Base-by-base conservation (phyloP, 2,888 invertebrate species). In the Caenorhabditis doughertyi region DNA sequence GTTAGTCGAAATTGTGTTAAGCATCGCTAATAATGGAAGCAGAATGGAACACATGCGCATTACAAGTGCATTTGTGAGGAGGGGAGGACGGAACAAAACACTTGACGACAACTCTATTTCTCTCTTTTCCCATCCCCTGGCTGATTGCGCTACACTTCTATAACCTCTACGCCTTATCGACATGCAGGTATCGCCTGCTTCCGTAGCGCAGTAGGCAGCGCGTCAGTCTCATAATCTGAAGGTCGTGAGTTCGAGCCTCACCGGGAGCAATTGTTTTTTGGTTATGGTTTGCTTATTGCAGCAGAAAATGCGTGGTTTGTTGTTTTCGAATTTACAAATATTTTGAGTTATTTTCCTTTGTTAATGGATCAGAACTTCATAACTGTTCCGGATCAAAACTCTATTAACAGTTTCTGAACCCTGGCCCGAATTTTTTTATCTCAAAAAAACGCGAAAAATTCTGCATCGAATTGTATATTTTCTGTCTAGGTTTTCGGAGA, bases 181-280 rank as follows among this genome's bases (percentile, higher is more conserved):
- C 42, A 21, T 23, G 23, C 0, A 1, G 1, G 3, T 0, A 47
- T 49, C 35, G 32, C 79, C 51, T 42, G 83, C 85, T 85, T 83
- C 83, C 83, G 83, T 85, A 83, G 83, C 83, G 83, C 85, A 85
- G 85, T 83, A 83, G 83, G 85, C 85, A 85, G 79, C 79, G 79
- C 95, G 95, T 95, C 95, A 95, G 95, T 95, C 95, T 95, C 95
- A 95, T 95, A 95, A 95, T 95, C 95, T 95, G 94, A 96, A 95
- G 95, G 95, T 95, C 95, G 95, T 95, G 95, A 95, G 95, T 96
- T 95, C 95, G 95, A 96, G 95, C 95, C 95, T 95, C 95, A 95
- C 95, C 87, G 85, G 86, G 86, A 88, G 89, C 89, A 89, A 47
- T 42, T 42, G 1, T 67, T 53, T 53, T 49, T 39, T 23, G 47